These are phyloP conservation scores for Xenopus laevis DNA, from an alignment of 2,113 vertebrate genomes.

Conservation along the genomic window DNA sequence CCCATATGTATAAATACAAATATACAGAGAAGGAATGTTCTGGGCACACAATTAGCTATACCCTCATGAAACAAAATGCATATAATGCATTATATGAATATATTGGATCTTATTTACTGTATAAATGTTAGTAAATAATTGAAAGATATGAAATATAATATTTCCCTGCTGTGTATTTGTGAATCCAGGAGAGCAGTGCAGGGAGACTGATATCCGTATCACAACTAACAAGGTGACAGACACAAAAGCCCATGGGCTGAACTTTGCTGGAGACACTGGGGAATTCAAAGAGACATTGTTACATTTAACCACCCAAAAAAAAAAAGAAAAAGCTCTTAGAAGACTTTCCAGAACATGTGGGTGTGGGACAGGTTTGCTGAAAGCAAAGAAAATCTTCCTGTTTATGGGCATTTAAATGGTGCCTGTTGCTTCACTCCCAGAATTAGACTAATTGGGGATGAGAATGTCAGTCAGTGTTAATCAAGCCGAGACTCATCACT, in stretches of 20 bases:
- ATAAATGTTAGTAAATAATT: too few species aligned
- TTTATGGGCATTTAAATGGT: conserved; percentile 47
- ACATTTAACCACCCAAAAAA: conserved; percentile 30
- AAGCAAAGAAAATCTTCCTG: conserved; percentile 49
- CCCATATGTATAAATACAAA: too few species aligned
- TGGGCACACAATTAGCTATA: too few species aligned
- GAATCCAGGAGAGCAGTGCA: too few species aligned
- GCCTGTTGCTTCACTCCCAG: conserved; percentile 54
- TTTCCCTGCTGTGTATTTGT: too few species aligned
- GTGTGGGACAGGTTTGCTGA: conserved; percentile 33
- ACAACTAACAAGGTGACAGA: conserved; percentile 40
- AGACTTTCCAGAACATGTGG: conserved; percentile 47
- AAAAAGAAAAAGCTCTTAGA: conserved; percentile 39
- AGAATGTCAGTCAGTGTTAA: conserved; percentile 48
- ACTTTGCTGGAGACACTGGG: conserved; percentile 49
- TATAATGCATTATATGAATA: too few species aligned
- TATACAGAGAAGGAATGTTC: too few species aligned
- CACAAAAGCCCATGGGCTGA: conserved; percentile 49
- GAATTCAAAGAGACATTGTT: conserved; percentile 47
- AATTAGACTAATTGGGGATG: conserved; percentile 49
- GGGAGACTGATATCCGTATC: too few species aligned
- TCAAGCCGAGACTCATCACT: conserved; percentile 13
- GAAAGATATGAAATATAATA: too few species aligned
- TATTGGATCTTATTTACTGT: too few species aligned
- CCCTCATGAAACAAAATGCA: too few species aligned